phyloP scores from a whole-genome alignment of 1,140 invertebrate genomes.

The Onthophagus taurus region DNA sequence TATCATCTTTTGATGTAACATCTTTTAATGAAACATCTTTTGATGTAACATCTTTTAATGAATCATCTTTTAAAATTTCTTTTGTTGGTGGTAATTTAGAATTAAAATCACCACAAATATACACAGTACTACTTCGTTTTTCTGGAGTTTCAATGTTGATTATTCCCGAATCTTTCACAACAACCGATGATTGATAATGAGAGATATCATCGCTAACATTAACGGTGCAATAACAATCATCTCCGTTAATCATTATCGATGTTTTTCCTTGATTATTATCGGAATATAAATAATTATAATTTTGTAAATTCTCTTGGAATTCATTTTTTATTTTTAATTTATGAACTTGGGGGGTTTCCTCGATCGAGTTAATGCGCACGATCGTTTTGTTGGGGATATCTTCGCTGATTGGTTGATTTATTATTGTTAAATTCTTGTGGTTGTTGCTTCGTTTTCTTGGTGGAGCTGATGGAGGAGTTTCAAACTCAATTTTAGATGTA shows the following conservation, averaged over 20 bases:
- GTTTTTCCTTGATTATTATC: constrained; percentile 52
- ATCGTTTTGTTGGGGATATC: constrained; percentile 30
- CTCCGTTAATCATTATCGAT: constrained; percentile 65
- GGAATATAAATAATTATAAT: constrained; percentile 25
- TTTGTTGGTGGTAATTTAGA: background rate
- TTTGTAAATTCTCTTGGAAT: constrained; percentile 23
- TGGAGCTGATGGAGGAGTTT: constrained; percentile 30
- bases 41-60: too few species aligned
- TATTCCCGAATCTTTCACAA: constrained; percentile 45
- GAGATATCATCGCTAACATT: constrained; percentile 51
- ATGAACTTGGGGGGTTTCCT: constrained; percentile 39
- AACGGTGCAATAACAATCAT: constrained; percentile 57
- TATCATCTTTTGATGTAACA: background rate
- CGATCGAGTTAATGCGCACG: constrained; percentile 33
- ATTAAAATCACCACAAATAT: constrained; percentile 26
- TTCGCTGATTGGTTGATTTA: background rate
- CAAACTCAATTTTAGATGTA: too few species aligned
- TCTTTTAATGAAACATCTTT: too few species aligned
- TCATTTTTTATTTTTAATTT: constrained; percentile 48
- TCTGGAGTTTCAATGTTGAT: constrained; percentile 13
- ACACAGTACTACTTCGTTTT: constrained; percentile 31
- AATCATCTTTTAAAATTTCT: background rate
- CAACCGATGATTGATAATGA: constrained; percentile 57
- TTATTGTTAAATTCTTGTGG: constrained; percentile 15
- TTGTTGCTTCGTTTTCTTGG: constrained; percentile 32